Evolutionary conservation across 1,140 invertebrate species (phyloP), one percentile per base, ranked within the genome.

Genomic region (Dinoponera quadriceps): DNA sequence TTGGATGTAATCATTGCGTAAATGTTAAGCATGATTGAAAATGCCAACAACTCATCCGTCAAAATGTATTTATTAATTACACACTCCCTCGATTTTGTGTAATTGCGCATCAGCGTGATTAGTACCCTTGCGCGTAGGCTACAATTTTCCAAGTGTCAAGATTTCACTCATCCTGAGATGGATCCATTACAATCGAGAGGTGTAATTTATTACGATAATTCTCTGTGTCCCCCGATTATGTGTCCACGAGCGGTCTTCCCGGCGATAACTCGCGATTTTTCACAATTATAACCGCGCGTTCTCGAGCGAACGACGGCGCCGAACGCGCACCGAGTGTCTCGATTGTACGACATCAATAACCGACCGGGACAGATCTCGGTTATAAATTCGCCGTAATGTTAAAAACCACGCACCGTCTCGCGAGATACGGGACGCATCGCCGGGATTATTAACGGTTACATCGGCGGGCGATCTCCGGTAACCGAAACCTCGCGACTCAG

Each of bases 401-500:
- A 68, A 78, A 78, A 78, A 68, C 44, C 74, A 51, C 60, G 60
- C 74, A 68, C 11, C 73, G 16, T 75, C 60, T 51, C 62, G 75
- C 22, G 27, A 33, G 73, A 54, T 65, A 51, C 60, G 55, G 60
- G 57, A 74, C 38, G 72, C 72, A 27, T 48, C 48, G 20, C 65
- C 63, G 22, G 33, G n/a, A 80, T 80, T 80, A 80, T 80, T 80
- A 80, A 80, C 65, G 75, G 54, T 59, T 80, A 80, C 75, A 80
- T 80, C 51, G 75, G 54, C 65, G 51, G 22, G 18, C 75, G 75
- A 69, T 59, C 75, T 25, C 51, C 29, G 65, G 49, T 59, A 38
- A 78, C 74, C 49, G 73, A 63, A 87, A 84, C 51, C 72, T 77
- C 68, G 73, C 81, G 75, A 16, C 86, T 55, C 86, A 73, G 86